phyloP scores from a whole-genome alignment of 2,797 vertebrate species.

The Leuciscus waleckii region DNA sequence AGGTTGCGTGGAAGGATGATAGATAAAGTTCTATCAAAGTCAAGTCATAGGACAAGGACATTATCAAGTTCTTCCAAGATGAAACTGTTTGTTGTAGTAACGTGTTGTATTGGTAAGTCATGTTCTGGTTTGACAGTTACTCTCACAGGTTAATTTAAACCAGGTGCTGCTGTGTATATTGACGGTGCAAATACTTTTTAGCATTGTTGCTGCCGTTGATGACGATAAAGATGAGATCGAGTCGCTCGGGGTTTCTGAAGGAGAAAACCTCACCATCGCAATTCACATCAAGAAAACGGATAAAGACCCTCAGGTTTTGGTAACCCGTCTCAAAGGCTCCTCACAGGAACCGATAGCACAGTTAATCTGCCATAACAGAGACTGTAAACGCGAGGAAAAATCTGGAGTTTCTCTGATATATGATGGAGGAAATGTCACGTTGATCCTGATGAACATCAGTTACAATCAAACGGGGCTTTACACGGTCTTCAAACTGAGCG shows the following conservation, averaged over 20 bases:
- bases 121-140: background rate
- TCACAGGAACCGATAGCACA: background rate
- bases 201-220: background rate
- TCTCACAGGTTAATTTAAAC: background rate
- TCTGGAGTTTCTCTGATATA: background rate
- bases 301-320: background rate
- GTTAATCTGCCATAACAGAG: accelerated
- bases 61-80: background rate
- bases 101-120: background rate
- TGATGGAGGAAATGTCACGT: background rate
- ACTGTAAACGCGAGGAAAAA: accelerated
- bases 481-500: background rate
- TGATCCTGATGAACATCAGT: background rate
- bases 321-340: background rate
- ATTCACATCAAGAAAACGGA: background rate
- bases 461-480: background rate
- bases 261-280: background rate
- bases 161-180: background rate
- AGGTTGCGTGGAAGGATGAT: too few species aligned
- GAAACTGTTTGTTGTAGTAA: background rate
- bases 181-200: background rate
- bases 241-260: background rate
- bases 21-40: too few species aligned
- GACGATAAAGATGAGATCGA: background rate
- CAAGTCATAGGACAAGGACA: too few species aligned